Conservation (phyloP, 2,113 vertebrate genomes). For the human region DNA sequence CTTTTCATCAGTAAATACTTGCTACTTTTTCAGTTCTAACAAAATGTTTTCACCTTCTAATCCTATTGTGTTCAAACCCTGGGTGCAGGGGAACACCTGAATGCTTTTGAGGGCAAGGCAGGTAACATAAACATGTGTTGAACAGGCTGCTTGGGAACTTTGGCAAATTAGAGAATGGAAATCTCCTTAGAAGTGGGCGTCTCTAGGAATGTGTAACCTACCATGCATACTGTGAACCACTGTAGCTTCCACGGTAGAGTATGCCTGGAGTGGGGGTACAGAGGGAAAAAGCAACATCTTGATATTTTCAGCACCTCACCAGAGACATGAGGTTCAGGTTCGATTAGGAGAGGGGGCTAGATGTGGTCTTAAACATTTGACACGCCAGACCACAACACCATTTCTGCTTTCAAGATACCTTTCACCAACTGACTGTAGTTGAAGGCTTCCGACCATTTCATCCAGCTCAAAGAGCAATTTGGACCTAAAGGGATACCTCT, state of each 20-base stretch:
- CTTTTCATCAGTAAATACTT: neutral
- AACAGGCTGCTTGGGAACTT: neutral
- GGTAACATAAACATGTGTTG: neutral
- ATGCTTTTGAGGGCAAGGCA: neutral
- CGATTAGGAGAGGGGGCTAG: neutral
- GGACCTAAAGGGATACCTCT: neutral
- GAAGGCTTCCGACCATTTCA: slow-evolving; percentile 11
- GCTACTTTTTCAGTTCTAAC: neutral
- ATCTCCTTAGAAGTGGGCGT: neutral
- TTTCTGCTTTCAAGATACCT: neutral
- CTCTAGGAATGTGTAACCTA: neutral
- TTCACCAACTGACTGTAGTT: neutral
- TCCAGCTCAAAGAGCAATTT: neutral
- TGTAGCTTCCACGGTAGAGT: neutral
- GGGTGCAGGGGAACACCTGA: neutral
- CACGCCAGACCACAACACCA: neutral
- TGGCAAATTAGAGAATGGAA: neutral
- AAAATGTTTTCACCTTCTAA: neutral
- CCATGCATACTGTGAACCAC: neutral
- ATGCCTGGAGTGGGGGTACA: neutral
- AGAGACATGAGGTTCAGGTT: neutral
- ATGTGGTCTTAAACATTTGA: neutral
- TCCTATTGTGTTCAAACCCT: neutral
- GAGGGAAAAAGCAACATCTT: neutral
- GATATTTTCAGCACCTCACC: neutral